Base-by-base conservation (phyloP, 1,140 invertebrate species). In the Uloborus diversus region DNA sequence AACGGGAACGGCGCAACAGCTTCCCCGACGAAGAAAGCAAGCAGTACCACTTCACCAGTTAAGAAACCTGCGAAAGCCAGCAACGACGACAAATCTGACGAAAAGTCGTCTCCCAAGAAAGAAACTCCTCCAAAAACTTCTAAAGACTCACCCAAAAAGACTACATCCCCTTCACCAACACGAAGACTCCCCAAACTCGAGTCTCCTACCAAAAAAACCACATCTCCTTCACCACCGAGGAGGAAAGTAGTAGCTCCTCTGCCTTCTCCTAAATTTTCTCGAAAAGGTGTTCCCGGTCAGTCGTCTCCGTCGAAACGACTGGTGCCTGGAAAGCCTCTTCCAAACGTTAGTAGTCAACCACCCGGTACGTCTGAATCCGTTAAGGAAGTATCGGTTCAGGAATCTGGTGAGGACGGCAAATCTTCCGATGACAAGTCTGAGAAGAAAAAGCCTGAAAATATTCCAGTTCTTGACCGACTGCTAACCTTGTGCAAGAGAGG, bases 401-500 rank as follows among this genome's bases (percentile, higher is more conserved):
- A n/a, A 25, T 11, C 4, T 17, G 28, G n/a, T 13, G 13, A 20
- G 51, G n/a, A n/a, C n/a, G 65, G 32, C 3, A 30, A 66, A 5
- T 37, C 53, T 1, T 14, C 17, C 4, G 30, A 32, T 33, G 76
- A 59, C 17, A 57, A 53, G 23, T 23, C 2, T 42, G 28, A 30
- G 37, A 79, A 79, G 25, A n/a, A n/a, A n/a, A n/a, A n/a, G n/a
- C 17, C 56, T 4, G 75, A 82, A 33, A 25, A 30, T 14, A 42
- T 27, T 42, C n/a, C 47, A n/a, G 42, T 78, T 14, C 23, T 64
- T 23, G 65, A 65, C 14, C 51, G 80, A 30, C 65, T 84, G 59
- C 47, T 84, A 7, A 68, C 75, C 13, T 47, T 83, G 4, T 84
- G 83, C 47, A 79, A 80, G 35, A 64, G 82, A 75, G 83, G 83